Percentiles rank a stretch among this genome's conserved stretches.
phyloP scores from a whole-genome alignment of 2,888 invertebrate genomes.

The Cristatella mucedo region DNA sequence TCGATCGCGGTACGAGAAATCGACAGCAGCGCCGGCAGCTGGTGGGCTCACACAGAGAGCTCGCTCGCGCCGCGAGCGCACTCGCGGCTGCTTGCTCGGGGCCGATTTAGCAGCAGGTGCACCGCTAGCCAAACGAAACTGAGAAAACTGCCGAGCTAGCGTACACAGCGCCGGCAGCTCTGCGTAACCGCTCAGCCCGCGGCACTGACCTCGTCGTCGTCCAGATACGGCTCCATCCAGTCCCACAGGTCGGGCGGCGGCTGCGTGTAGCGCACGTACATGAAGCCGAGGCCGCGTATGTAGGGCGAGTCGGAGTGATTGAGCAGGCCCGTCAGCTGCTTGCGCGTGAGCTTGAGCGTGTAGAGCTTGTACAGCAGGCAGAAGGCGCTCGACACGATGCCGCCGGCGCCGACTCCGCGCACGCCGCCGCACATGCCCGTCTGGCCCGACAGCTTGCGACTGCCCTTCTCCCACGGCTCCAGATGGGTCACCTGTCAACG shows the following conservation, averaged over 20 bases:
- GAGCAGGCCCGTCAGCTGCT: conserved; percentile 85
- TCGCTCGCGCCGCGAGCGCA: too few relatives aligned
- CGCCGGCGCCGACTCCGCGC: conserved; percentile 53
- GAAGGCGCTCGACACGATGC: conserved; percentile 97
- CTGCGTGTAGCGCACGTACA: conserved; percentile 77
- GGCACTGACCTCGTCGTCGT: conserved; percentile 69
- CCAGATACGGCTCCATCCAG: conserved; percentile 90
- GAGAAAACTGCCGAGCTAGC: background rate
- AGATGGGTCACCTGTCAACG: conserved; percentile 63
- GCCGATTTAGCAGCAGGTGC: too few relatives aligned
- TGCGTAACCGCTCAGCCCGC: conserved; percentile 4
- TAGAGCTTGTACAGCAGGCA: conserved; percentile 96
- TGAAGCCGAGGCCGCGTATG: conserved; percentile 79
- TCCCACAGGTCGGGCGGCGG: conserved; percentile 85
- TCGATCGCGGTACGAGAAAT: too few relatives aligned
- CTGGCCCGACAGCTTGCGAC: conserved; percentile 87
- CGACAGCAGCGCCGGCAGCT: too few relatives aligned
- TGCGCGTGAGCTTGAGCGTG: conserved; percentile 85
- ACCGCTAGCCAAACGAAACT: too few relatives aligned
- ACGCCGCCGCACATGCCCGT: conserved; percentile 99
- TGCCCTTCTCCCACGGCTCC: conserved; percentile 98
- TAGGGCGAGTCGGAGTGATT: conserved; percentile 91
- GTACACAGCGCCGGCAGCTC: background rate
- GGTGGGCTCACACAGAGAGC: too few relatives aligned
- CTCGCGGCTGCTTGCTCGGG: too few relatives aligned